Conservation (phyloP, 2,888 invertebrate species). For the Cataglyphis livida region DNA sequence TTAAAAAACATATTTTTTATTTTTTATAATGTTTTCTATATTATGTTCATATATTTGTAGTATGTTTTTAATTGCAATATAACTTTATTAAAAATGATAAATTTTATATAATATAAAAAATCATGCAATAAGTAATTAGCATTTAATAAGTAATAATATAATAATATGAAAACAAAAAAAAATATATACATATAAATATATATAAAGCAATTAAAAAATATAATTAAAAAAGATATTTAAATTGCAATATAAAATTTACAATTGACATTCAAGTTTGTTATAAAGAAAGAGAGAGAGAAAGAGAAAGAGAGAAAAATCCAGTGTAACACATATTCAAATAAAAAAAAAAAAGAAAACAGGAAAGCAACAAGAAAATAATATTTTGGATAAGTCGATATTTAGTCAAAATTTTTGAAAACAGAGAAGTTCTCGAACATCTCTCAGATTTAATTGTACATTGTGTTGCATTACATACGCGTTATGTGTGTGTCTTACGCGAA, state of each 20-base stretch:
- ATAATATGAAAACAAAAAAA: not conserved
- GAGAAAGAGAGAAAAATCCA: not conserved
- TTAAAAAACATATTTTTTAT: not conserved
- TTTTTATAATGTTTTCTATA: not conserved
- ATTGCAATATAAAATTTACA: not conserved
- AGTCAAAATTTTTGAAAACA: not conserved
- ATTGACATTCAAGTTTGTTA: not conserved
- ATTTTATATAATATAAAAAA: not conserved
- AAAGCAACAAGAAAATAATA: not conserved
- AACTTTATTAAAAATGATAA: not conserved
- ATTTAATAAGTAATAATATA: not conserved
- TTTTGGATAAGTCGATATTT: not conserved
- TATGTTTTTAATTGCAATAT: not conserved
- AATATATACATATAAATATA: no score
- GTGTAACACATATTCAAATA: not conserved
- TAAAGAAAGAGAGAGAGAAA: not conserved
- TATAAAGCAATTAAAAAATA: not conserved
- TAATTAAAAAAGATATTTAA: not conserved
- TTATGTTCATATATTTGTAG: not conserved
- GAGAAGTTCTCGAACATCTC: not conserved
- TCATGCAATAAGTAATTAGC: not conserved
- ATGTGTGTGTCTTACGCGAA: conserved; percentile 15
- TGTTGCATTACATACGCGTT: conserved; percentile 6
- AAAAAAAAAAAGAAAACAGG: not conserved
- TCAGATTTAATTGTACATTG: not conserved